Percentiles rank a stretch among this genome's conserved stretches.
Conservation (phyloP, 2,113 vertebrate genomes). For the Ranitomeya variabilis region DNA sequence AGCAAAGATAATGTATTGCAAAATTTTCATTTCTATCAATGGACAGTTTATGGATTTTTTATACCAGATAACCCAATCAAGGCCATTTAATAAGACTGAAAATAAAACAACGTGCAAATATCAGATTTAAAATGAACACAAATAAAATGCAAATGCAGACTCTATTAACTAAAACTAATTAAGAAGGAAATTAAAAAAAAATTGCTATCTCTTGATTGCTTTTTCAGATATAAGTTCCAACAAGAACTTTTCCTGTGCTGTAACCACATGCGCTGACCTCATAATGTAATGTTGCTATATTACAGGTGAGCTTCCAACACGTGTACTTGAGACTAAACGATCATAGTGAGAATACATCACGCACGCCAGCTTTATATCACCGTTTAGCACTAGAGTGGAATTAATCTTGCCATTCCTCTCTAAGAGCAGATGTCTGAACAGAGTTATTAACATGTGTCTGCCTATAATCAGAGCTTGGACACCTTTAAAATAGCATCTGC, state of each 20-base stretch:
- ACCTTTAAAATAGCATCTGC: conserved; percentile 48
- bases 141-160: too few relatives aligned
- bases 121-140: too few relatives aligned
- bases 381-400: not conserved
- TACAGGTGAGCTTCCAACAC: not conserved
- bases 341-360: not conserved
- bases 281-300: not conserved
- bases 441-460: conserved; percentile 14
- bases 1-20: too few relatives aligned
- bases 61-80: too few relatives aligned
- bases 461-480: not conserved
- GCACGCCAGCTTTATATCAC: not conserved
- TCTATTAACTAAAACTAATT: too few relatives aligned
- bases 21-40: too few relatives aligned
- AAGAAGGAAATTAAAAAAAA: too few relatives aligned
- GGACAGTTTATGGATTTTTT: too few relatives aligned
- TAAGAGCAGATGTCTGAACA: conserved; percentile 44
- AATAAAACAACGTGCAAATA: too few relatives aligned
- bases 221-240: not conserved
- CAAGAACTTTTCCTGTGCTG: not conserved
- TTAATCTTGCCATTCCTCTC: not conserved
- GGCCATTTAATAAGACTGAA: too few relatives aligned
- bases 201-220: not conserved
- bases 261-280: not conserved
- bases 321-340: not conserved